A percentile compares a stretch with the other conserved stretches of the same genome.
phyloP scores from a whole-genome alignment of 1,140 invertebrate genomes.

The Cyclargus thomasi region DNA sequence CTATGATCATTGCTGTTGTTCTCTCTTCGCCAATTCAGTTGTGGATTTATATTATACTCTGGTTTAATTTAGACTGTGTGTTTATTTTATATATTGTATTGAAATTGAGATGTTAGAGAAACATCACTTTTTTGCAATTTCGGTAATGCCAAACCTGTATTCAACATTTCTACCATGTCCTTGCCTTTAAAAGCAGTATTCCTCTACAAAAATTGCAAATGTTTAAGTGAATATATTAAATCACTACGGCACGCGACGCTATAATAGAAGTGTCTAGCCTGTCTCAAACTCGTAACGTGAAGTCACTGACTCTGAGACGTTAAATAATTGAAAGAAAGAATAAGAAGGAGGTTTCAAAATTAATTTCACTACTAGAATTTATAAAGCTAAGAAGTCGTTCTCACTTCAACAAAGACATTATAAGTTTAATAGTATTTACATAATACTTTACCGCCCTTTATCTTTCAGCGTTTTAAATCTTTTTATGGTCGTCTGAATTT shows the following conservation, averaged over 20 bases:
- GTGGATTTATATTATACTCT: background rate
- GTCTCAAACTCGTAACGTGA: slow-evolving; percentile 27
- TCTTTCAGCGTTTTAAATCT: slow-evolving; percentile 1
- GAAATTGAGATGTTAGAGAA: too few species aligned
- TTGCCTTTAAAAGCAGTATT: too few species aligned
- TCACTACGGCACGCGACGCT: slow-evolving; percentile 9
- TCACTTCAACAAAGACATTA: slow-evolving; percentile 13
- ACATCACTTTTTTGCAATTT: too few species aligned
- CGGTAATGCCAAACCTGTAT: too few species aligned
- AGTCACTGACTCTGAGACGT: slow-evolving; percentile 22
- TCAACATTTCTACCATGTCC: too few species aligned
- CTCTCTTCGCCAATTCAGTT: background rate
- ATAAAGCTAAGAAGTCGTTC: slow-evolving; percentile 3
- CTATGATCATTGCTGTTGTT: slow-evolving; percentile 1
- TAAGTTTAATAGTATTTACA: slow-evolving; percentile 12
- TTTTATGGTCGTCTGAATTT: background rate
- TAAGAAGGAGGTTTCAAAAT: slow-evolving; percentile 17
- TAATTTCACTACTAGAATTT: slow-evolving; percentile 15
- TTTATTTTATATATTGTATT: background rate
- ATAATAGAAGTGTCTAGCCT: slow-evolving; percentile 25
- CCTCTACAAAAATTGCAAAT: background rate
- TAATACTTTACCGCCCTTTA: background rate
- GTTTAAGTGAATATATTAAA: background rate
- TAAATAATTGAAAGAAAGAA: slow-evolving; percentile 30
- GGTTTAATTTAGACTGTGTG: background rate